A percentile compares a stretch with the other conserved stretches of the same genome.
Evolutionary conservation across 2,113 vertebrate species (phyloP).

Genomic region (Petromus typicus): DNA sequence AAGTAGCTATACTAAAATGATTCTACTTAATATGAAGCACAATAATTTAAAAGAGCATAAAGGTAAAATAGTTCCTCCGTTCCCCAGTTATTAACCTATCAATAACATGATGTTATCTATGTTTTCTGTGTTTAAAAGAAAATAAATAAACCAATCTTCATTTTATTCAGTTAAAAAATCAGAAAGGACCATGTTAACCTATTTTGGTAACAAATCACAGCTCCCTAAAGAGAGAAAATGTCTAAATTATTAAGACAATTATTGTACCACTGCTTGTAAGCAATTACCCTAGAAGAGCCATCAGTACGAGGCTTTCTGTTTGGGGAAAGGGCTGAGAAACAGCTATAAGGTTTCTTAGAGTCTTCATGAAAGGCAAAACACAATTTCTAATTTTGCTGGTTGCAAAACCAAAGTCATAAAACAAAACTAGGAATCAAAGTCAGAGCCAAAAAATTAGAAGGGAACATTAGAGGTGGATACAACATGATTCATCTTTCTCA

Average conservation of each 20-base stretch:
- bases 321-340: neutral
- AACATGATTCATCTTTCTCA: slow-evolving; percentile 51
- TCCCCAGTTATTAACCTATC: neutral
- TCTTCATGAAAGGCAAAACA: neutral
- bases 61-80: slow-evolving; percentile 1
- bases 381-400: slow-evolving; percentile 15
- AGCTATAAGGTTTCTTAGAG: neutral
- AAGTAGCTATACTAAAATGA: neutral
- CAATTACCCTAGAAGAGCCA: neutral
- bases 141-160: neutral
- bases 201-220: neutral
- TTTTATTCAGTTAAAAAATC: slow-evolving; percentile 27
- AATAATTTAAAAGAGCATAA: slow-evolving; percentile 11
- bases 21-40: neutral
- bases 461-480: neutral
- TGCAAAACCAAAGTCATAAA: slow-evolving; percentile 32
- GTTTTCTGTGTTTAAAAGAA: neutral
- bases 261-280: neutral
- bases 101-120: neutral
- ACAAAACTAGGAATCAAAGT: neutral
- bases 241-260: slow-evolving; percentile 22
- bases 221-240: neutral
- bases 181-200: neutral
- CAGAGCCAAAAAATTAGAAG: neutral
- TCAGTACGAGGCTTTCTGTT: neutral